phyloP scores from a whole-genome alignment of 2,797 vertebrate species.

The Acestrorhynchus altus region DNA sequence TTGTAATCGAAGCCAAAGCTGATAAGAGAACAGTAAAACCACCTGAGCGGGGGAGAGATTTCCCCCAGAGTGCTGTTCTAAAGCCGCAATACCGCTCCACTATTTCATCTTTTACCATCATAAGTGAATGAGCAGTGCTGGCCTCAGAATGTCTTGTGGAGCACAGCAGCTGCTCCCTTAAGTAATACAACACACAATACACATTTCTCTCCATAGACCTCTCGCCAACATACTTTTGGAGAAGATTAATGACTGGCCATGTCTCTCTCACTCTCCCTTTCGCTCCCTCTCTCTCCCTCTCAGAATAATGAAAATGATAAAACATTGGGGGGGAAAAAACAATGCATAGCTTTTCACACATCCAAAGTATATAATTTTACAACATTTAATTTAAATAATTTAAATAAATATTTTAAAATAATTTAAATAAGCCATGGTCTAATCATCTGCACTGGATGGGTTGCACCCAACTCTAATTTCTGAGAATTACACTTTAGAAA shows the following conservation, averaged over 20 bases:
- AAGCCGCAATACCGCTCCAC: background rate
- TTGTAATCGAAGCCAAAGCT: background rate
- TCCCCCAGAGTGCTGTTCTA: conserved; percentile 9
- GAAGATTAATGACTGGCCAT: conserved; percentile 35
- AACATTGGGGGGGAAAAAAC: no score
- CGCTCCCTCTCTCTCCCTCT: background rate
- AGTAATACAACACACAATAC: conserved; percentile 18
- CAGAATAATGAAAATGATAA: background rate
- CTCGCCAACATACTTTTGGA: conserved; percentile 16
- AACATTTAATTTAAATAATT: no score
- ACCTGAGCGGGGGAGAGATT: background rate
- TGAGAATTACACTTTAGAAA: no score
- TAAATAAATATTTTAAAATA: no score
- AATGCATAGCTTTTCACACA: no score
- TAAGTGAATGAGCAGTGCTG: conserved; percentile 26
- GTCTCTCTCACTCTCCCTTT: background rate
- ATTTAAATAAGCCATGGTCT: no score
- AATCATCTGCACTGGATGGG: no score
- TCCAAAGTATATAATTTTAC: no score
- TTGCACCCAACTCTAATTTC: no score
- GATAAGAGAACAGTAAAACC: conserved; percentile 29
- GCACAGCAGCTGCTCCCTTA: conserved; percentile 1
- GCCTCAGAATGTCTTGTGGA: conserved; percentile 12
- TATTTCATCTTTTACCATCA: conserved; percentile 38
- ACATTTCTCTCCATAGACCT: conserved; percentile 26